A percentile compares a stretch with the other conserved stretches of the same genome.
Evolutionary conservation across 2,797 vertebrate genomes (phyloP).

Genomic region (Epinephelus awoara): DNA sequence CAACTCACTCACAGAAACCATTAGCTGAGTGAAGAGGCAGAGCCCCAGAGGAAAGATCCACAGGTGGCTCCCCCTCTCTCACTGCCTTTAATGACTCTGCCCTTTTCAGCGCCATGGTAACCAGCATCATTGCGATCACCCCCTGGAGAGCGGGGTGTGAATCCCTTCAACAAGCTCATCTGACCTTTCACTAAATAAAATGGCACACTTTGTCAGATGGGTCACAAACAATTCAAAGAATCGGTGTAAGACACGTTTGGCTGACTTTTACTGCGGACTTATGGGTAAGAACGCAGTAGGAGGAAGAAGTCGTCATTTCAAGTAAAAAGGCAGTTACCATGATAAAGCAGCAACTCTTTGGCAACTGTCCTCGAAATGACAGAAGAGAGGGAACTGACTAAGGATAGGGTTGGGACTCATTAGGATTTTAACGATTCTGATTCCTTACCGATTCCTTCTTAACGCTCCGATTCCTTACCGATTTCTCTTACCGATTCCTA

Average conservation of each 20-base stretch:
- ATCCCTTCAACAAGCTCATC: conserved; percentile 26
- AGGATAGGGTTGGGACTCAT: too few relatives aligned
- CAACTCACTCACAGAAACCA: conserved; percentile 51
- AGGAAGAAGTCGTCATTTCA: neutral
- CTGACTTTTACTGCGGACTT: neutral
- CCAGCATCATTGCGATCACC: conserved; percentile 25
- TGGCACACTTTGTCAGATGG: conserved; percentile 10
- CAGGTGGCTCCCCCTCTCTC: conserved; percentile 35
- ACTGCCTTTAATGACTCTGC: conserved; percentile 47
- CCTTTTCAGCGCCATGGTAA: conserved; percentile 52
- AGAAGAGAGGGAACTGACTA: neutral
- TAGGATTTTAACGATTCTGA: too few relatives aligned
- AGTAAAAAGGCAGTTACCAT: neutral
- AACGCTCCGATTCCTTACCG: too few relatives aligned
- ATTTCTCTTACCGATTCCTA: too few relatives aligned
- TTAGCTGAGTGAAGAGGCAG: conserved; percentile 47
- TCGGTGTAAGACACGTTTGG: neutral
- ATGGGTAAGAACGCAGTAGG: neutral
- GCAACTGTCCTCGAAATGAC: neutral
- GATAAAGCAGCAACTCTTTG: neutral
- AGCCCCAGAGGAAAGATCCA: conserved; percentile 42
- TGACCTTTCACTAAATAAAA: conserved; percentile 42
- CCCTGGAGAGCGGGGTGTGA: conserved; percentile 27
- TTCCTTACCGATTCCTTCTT: too few relatives aligned
- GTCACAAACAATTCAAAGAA: neutral